These are phyloP conservation scores for Rhamphomyia laevipes DNA, from an alignment of 2,888 invertebrate genomes.

Conservation along the genomic window DNA sequence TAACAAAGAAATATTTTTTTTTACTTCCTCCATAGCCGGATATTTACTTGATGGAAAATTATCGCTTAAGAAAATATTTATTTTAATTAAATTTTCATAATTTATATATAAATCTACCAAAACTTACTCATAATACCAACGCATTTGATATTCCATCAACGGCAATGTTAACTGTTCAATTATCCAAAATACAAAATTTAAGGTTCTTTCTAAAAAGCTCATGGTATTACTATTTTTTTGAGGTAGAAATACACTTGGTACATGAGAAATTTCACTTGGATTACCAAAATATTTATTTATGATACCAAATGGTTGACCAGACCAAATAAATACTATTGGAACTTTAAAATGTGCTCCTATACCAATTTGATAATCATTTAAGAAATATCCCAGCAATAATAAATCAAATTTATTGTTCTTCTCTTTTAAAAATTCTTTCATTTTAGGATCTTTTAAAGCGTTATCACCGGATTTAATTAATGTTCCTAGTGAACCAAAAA, in stretches of 20 bases:
- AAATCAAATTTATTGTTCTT: conserved; percentile 22
- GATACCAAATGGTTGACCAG: conserved; percentile 21
- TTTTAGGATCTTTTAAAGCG: conserved; percentile 14
- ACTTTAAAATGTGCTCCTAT: conserved; percentile 28
- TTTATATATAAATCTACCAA: no score
- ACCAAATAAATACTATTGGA: conserved; percentile 24
- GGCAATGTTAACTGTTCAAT: no score
- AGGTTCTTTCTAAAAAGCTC: no score
- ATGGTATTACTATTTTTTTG: no score
- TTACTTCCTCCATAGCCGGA: conserved; percentile 20
- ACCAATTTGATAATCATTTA: conserved; percentile 29
- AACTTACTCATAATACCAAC: conserved; percentile 1
- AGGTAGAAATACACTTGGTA: no score
- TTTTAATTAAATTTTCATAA: no score
- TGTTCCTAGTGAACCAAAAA: no score
- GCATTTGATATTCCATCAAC: no score
- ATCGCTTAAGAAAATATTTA: conserved; percentile 12
- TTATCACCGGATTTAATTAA: conserved; percentile 4
- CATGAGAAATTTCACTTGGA: conserved; percentile 20
- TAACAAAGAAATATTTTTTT: conserved; percentile 23
- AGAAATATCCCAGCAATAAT: conserved; percentile 25
- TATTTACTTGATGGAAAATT: conserved; percentile 23
- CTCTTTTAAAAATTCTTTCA: conserved; percentile 17
- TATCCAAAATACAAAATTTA: no score
- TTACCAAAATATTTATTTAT: conserved; percentile 25